phyloP scores from a whole-genome alignment of 2,888 invertebrate genomes.

The Caenorhabditis sp. region DNA sequence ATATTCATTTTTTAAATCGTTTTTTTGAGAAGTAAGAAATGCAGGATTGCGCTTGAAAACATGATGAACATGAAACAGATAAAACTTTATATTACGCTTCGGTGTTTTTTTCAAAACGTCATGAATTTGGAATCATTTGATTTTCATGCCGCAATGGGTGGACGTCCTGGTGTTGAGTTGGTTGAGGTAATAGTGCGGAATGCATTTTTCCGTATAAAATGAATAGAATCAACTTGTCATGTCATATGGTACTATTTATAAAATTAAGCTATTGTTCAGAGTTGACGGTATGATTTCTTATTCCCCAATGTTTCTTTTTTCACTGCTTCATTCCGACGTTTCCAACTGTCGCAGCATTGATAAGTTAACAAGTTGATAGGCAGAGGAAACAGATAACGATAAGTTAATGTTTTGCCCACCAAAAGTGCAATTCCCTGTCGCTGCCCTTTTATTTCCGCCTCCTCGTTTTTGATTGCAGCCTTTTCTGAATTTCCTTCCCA shows the following conservation, averaged over 20 bases:
- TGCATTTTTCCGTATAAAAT: not conserved
- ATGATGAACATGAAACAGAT: not conserved
- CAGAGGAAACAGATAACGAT: slow-evolving; percentile 4
- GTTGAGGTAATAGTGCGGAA: slow-evolving; percentile 40
- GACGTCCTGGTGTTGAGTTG: not conserved
- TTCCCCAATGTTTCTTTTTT: not conserved
- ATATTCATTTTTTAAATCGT: slow-evolving; percentile 9
- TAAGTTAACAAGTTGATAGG: not conserved
- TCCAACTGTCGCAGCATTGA: not conserved
- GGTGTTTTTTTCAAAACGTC: not conserved
- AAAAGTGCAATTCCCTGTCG: slow-evolving; percentile 34
- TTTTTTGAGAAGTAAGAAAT: not conserved
- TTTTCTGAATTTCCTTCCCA: slow-evolving; percentile 6
- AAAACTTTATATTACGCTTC: not conserved
- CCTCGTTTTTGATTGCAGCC: no score
- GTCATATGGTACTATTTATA: not conserved
- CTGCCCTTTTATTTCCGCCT: slow-evolving; percentile 22
- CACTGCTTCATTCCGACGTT: not conserved
- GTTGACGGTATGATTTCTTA: no score
- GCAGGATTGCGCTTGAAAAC: slow-evolving; percentile 2
- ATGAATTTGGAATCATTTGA: not conserved
- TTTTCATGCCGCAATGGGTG: not conserved
- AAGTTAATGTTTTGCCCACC: slow-evolving; percentile 31
- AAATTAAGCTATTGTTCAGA: no score
- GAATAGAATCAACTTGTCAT: not conserved